phyloP scores from a whole-genome alignment of 1,140 invertebrate genomes.

The Zophobas morio region DNA sequence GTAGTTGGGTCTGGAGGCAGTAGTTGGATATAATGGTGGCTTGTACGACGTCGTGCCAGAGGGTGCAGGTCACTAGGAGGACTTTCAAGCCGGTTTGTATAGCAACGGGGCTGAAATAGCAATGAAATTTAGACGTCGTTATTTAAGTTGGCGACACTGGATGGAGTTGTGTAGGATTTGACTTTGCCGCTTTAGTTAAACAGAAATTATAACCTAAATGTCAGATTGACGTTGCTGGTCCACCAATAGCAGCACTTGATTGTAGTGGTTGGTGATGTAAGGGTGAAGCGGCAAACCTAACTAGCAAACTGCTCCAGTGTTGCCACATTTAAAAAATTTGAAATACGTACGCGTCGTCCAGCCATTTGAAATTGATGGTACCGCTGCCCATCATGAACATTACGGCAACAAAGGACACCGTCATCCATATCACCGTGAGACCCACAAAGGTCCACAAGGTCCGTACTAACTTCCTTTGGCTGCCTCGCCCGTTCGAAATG shows the following conservation, averaged over 20 bases:
- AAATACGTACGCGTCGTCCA: conserved; percentile 69
- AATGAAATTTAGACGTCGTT: not conserved
- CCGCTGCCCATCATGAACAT: conserved; percentile 77
- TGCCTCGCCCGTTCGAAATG: conserved; percentile 74
- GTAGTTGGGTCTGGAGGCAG: conserved; percentile 83
- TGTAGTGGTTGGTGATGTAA: too few species aligned
- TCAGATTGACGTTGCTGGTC: too few species aligned
- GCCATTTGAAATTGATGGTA: conserved; percentile 76
- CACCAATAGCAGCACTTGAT: too few species aligned
- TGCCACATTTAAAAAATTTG: not conserved
- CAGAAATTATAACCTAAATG: too few species aligned
- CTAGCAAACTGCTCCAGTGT: too few species aligned
- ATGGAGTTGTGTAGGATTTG: too few species aligned
- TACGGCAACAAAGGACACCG: conserved; percentile 76
- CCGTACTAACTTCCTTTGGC: conserved; percentile 77
- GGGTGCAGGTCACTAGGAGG: conserved; percentile 76
- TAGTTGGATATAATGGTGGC: conserved; percentile 85
- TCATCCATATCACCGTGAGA: conserved; percentile 77
- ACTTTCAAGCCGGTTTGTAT: conserved; percentile 72
- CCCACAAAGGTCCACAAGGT: conserved; percentile 82
- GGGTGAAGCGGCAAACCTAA: too few species aligned
- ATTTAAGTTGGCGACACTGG: not conserved
- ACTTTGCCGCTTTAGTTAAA: too few species aligned
- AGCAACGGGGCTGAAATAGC: conserved; percentile 68
- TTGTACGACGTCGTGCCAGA: conserved; percentile 84